These are phyloP conservation scores for Eristalis pertinax DNA, from an alignment of 2,888 invertebrate species.

Conservation along the genomic window DNA sequence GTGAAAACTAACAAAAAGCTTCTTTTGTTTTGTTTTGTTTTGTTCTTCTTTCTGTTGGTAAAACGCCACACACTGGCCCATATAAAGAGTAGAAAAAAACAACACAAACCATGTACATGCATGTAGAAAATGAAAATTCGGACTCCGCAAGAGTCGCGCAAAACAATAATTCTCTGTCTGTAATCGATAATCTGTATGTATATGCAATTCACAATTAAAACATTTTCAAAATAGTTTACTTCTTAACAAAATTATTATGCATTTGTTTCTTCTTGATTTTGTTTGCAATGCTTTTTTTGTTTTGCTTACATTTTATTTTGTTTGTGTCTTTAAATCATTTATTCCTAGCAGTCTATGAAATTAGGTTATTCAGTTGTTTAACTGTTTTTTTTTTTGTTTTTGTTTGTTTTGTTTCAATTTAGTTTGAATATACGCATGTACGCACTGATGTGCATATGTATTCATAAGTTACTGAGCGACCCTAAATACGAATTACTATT, in stretches of 20 bases:
- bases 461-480: slow-evolving; percentile 22
- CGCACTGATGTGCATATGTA: not conserved
- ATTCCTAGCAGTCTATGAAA: slow-evolving; percentile 69
- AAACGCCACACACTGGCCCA: slow-evolving; percentile 22
- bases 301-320: slow-evolving; percentile 1
- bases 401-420: slow-evolving; percentile 21
- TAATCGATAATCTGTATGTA: slow-evolving; percentile 27
- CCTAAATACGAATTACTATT: slow-evolving; percentile 14
- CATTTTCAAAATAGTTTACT: not conserved
- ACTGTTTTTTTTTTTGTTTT: slow-evolving; percentile 23
- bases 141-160: slow-evolving; percentile 1
- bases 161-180: slow-evolving; percentile 20
- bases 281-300: slow-evolving; percentile 1
- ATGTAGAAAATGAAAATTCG: slow-evolving; percentile 7
- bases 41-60: slow-evolving; percentile 20
- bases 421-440: slow-evolving; percentile 32
- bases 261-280: slow-evolving; percentile 11
- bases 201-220: slow-evolving; percentile 4
- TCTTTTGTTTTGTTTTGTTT: slow-evolving; percentile 18
- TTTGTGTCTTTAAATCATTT: slow-evolving; percentile 38
- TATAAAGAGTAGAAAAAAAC: slow-evolving; percentile 54
- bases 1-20: slow-evolving; percentile 69
- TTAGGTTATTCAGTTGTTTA: slow-evolving; percentile 64
- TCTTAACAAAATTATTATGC: slow-evolving; percentile 24
- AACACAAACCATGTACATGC: slow-evolving; percentile 9